Conservation (phyloP, 2,888 invertebrate genomes). For the Eueremaeus valkanovi region DNA sequence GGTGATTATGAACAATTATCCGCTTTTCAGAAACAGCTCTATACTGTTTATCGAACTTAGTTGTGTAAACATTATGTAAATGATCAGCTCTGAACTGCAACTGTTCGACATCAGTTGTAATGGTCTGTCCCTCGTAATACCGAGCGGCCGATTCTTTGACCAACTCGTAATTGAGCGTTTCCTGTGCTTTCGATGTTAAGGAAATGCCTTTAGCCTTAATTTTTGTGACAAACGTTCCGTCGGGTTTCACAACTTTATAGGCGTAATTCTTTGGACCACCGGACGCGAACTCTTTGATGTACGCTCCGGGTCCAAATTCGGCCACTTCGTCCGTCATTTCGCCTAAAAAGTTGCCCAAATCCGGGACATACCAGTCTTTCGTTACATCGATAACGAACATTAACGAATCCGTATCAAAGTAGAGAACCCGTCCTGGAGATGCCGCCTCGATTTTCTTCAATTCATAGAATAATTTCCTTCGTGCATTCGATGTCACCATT, state of each 20-base stretch:
- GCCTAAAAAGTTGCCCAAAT: conserved; percentile 50
- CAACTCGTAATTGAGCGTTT: conserved; percentile 46
- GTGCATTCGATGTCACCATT: conserved; percentile 51
- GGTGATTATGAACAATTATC: too few relatives aligned
- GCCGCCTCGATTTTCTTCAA: conserved; percentile 45
- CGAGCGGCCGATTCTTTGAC: background rate
- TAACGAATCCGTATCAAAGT: conserved; percentile 52
- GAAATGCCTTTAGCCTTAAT: conserved; percentile 49
- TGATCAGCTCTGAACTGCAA: conserved; percentile 39
- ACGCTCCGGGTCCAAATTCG: conserved; percentile 46
- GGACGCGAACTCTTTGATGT: conserved; percentile 51
- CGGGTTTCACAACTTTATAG: conserved; percentile 45
- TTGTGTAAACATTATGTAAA: background rate
- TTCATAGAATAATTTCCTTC: conserved; percentile 50
- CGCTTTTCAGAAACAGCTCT: background rate
- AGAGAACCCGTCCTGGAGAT: conserved; percentile 49
- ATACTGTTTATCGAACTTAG: background rate
- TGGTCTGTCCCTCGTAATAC: conserved; percentile 46
- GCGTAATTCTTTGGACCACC: conserved; percentile 52
- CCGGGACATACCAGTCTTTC: conserved; percentile 45
- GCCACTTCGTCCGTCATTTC: conserved; percentile 52
- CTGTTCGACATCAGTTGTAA: conserved; percentile 47
- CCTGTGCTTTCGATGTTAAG: conserved; percentile 44
- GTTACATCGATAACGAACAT: conserved; percentile 48
- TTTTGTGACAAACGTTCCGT: conserved; percentile 3